These are phyloP conservation scores for Oceanodroma leucorhoa DNA, from an alignment of 2,797 vertebrate species.

Conservation along the genomic window DNA sequence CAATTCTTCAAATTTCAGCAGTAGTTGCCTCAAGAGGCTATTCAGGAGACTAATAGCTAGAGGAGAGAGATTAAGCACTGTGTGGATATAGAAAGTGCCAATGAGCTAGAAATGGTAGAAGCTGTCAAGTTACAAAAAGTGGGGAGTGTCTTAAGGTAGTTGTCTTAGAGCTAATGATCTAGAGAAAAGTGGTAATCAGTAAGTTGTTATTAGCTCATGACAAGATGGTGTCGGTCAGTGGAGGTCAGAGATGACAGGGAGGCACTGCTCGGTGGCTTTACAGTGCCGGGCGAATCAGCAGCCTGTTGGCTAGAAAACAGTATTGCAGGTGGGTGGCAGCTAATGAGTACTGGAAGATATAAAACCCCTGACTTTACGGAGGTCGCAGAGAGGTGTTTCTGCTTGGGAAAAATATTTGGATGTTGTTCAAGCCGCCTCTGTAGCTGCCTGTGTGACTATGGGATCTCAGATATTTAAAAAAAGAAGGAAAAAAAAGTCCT, in stretches of 20 bases:
- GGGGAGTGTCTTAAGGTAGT: neutral
- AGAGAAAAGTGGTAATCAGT: neutral
- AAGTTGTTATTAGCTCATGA: neutral
- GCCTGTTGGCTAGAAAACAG: neutral
- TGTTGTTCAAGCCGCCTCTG: neutral
- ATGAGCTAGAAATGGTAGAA: neutral
- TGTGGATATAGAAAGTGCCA: neutral
- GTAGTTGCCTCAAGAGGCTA: neutral
- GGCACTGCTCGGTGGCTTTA: fast-evolving
- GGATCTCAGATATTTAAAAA: neutral
- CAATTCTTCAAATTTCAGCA: neutral
- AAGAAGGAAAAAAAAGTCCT: too few species aligned
- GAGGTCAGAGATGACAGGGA: neutral
- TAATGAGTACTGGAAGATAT: neutral
- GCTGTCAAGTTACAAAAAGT: neutral
- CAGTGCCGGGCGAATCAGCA: too few species aligned
- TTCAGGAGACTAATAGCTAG: neutral
- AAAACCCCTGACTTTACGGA: neutral
- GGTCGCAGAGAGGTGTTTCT: neutral
- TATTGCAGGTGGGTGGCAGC: neutral
- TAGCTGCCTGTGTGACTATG: neutral
- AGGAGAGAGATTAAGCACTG: neutral
- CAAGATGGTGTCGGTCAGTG: neutral
- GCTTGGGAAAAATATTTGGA: neutral
- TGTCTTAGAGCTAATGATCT: neutral